These are phyloP conservation scores for Drosophila miranda DNA, from an alignment of 1,140 invertebrate genomes.

Conservation along the genomic window DNA sequence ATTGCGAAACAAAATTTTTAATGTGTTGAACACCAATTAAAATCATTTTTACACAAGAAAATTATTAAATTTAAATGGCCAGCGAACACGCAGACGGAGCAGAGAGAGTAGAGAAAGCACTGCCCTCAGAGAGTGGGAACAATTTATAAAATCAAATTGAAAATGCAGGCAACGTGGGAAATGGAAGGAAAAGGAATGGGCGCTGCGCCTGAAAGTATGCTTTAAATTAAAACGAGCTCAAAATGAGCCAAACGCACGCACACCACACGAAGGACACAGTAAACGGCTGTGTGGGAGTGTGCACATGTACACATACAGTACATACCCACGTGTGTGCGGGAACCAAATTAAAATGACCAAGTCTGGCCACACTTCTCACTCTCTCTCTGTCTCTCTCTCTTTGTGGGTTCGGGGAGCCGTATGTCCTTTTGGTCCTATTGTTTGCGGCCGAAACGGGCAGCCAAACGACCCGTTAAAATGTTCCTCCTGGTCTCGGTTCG, in stretches of 20 bases:
- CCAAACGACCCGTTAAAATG: constrained; percentile 20
- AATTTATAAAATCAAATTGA: constrained; percentile 43
- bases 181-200: constrained; percentile 1
- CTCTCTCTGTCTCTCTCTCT: not conserved
- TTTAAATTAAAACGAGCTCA: constrained; percentile 58
- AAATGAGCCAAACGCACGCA: constrained; percentile 54
- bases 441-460: constrained; percentile 7
- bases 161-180: constrained; percentile 35
- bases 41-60: constrained; percentile 68
- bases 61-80: constrained; percentile 62
- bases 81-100: constrained; percentile 37
- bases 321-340: not conserved
- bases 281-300: not conserved
- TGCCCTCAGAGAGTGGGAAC: constrained; percentile 5
- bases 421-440: not conserved
- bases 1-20: constrained; percentile 64
- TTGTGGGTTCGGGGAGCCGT: too few relatives aligned
- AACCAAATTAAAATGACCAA: constrained; percentile 5
- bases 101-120: not conserved
- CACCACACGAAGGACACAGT: constrained; percentile 8
- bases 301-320: constrained; percentile 11
- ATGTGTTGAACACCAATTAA: constrained; percentile 68
- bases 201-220: constrained; percentile 32
- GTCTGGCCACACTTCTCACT: not conserved
- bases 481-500: constrained; percentile 9